Evolutionary conservation across 2,888 invertebrate species (phyloP).

Genomic region (Lithophane ornitopus): DNA sequence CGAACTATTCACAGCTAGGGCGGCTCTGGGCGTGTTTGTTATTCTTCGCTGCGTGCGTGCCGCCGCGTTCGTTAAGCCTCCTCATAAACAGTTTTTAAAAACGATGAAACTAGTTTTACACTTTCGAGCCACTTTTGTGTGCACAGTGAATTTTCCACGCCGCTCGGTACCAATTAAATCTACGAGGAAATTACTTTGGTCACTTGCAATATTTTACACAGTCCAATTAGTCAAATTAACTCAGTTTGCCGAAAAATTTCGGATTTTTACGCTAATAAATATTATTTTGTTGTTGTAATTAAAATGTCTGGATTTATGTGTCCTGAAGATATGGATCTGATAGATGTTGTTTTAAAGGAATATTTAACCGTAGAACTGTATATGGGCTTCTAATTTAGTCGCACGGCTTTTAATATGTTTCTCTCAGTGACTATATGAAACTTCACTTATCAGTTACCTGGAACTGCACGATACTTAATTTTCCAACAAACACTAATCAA

Average conservation of each 20-base stretch:
- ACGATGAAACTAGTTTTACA: constrained; percentile 69
- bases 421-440: neutral
- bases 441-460: neutral
- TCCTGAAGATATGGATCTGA: constrained; percentile 34
- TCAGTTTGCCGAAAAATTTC: constrained; percentile 48
- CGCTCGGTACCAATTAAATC: constrained; percentile 60
- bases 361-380: neutral
- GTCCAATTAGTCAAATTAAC: constrained; percentile 65
- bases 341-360: constrained; percentile 1
- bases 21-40: constrained; percentile 68
- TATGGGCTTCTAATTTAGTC: constrained; percentile 15
- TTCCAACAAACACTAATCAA: neutral
- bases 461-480: neutral
- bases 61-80: constrained; percentile 72
- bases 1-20: constrained; percentile 65
- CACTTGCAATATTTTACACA: constrained; percentile 64
- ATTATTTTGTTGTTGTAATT: constrained; percentile 40
- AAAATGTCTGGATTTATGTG: constrained; percentile 45
- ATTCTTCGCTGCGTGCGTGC: constrained; percentile 74
- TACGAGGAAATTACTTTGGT: constrained; percentile 60
- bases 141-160: constrained; percentile 55
- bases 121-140: constrained; percentile 59
- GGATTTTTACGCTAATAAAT: constrained; percentile 55
- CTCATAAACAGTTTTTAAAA: constrained; percentile 73
- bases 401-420: neutral